Evolutionary conservation across 2,888 invertebrate genomes (phyloP), one percentile per base, ranked within the genome.

Genomic region (Nineta flava): DNA sequence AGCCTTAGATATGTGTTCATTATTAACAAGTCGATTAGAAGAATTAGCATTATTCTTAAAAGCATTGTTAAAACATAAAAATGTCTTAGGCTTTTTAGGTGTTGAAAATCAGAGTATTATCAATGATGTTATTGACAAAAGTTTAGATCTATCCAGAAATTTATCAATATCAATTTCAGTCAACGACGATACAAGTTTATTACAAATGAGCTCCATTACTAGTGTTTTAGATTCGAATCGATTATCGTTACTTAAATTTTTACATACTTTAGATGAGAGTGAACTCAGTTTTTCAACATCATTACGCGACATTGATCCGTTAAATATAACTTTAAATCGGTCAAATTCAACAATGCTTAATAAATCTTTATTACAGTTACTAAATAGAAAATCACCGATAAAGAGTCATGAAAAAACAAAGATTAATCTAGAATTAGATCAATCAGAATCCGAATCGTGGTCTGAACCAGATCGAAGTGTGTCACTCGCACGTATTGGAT

Each of bases 381-480:
- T 35, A 45, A n/a, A 38, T n/a, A 3, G n/a, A 59, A 57, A 66
- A 40, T 57, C 62, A 46, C 65, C 69, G 58, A 26, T 26, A 26
- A 26, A 26, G 7, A 26, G 26, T 26, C 60, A 68, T 17, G 62
- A 65, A 31, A 61, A 63, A 51, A 57, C 68, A 21, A 66, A 66
- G 53, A 21, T 26, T 3, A 44, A 58, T 48, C 60, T 58, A 35
- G 34, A 47, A 12, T 63, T 62, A 12, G 59, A 58, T 49, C 69
- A 69, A 6, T 75, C 80, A 2, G 90, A 90, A 61, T 87, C 87
- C 0, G 90, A 91, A 62, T 80, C 84, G 32, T 90, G 88, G 81
- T 88, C 88, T 0, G 90, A 90, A 61, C 88, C 90, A 0, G 90
- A 90, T 61, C 73, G 87, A 44, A 79, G 77, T 52, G 87, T 90